Base-by-base conservation (phyloP, 2,888 invertebrate species). In the Colletes collaris region DNA sequence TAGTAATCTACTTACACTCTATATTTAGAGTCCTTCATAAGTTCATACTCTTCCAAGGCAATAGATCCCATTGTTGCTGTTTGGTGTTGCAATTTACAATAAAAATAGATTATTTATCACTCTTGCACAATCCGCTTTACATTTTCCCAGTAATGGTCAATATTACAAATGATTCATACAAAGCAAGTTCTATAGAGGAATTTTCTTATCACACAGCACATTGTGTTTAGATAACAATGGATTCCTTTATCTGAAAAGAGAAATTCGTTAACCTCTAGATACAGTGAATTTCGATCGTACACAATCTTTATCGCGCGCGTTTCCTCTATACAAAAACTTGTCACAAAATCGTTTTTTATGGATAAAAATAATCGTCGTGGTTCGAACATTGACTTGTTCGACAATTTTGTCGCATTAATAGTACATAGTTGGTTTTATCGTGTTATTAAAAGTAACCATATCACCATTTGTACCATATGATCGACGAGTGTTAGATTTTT, bases 21-120 rank as follows among this genome's bases (percentile, higher is more conserved):
- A 93, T 97, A 97, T 92, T 97, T 97, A 27, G 96, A 95, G 93
- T 97, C 97, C 87, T 96, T 96, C 94, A 97, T 95, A 56, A 97
- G 94, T 91, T 97, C 97, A 92, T 96, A 96, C 92, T 97, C 97
- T 93, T 97, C 97, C 89, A 95, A 93, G 55, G 95, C 94, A 77
- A 95, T 94, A 62, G 94, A 94, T 82, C 94, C 93, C 94, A 94
- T 94, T 70, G 79, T 88, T 62, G 58, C 46, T 27, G 11, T 60
- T 10, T 62, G 16, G 13, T 67, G 35, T 73, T 67, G 40, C 70
- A 65, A 80, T 62, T 75, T 49, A 52, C 59, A 67, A 67, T 66
- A 65, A 66, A 74, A 69, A 79, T 67, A 53, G 72, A 76, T 59
- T 75, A 67, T 44, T 40, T 53, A 55, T 73, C 53, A 60, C 55